These are phyloP conservation scores for Carterocephalus palaemon DNA, from an alignment of 2,888 invertebrate species.

Conservation along the genomic window DNA sequence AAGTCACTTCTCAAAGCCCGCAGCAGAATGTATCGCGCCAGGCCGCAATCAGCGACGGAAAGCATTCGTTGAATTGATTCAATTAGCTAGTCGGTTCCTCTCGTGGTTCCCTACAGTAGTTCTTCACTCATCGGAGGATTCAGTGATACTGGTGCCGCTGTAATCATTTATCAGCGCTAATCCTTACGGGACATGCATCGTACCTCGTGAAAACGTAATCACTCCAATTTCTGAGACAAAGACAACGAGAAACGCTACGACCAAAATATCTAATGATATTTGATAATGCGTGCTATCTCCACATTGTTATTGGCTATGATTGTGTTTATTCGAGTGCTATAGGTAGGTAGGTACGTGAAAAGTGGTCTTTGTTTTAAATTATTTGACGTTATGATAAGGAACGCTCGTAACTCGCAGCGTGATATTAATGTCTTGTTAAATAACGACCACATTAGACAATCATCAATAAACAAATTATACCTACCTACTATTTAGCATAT, in stretches of 20 bases:
- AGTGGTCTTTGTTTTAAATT: constrained; percentile 50
- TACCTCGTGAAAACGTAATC: constrained; percentile 47
- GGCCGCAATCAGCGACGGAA: constrained; percentile 61
- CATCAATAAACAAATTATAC: too few species aligned
- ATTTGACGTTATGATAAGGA: constrained; percentile 43
- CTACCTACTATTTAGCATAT: too few species aligned
- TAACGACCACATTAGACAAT: constrained; percentile 10
- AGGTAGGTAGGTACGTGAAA: too few species aligned
- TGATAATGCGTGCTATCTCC: constrained; percentile 49
- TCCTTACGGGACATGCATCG: constrained; percentile 40
- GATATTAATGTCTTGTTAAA: constrained; percentile 4
- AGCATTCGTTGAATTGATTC: constrained; percentile 67
- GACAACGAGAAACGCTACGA: constrained; percentile 48
- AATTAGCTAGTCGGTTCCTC: constrained; percentile 44
- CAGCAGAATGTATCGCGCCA: constrained; percentile 24
- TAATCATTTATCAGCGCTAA: constrained; percentile 71
- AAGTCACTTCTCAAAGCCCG: constrained; percentile 22
- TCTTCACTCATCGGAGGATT: constrained; percentile 50
- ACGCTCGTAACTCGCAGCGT: not conserved
- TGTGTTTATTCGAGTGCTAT: constrained; percentile 55
- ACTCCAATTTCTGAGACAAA: constrained; percentile 52
- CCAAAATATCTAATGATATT: constrained; percentile 46
- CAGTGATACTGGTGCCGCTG: constrained; percentile 62
- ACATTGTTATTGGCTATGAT: constrained; percentile 62
- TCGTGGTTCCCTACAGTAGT: constrained; percentile 40